Conservation (phyloP, 2,888 invertebrate genomes). For the Drosophila algonquin region DNA sequence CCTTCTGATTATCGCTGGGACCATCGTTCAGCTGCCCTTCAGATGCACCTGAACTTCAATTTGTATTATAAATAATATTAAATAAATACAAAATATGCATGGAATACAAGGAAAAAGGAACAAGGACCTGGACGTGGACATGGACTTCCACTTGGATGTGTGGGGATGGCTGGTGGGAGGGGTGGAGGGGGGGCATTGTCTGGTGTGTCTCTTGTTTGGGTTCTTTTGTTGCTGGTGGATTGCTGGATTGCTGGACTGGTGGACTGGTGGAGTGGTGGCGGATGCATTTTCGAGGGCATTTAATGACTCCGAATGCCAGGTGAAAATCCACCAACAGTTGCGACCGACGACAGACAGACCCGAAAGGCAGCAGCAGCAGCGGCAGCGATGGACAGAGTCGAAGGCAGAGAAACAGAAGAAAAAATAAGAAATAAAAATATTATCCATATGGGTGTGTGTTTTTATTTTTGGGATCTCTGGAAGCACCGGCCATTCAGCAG, state of each 20-base stretch:
- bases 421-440: conserved; percentile 53
- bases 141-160: background rate
- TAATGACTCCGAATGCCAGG: conserved; percentile 77
- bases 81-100: conserved; percentile 55
- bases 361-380: conserved; percentile 46
- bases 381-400: conserved; percentile 22
- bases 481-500: background rate
- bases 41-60: conserved; percentile 46
- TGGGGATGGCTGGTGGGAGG: background rate
- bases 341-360: conserved; percentile 52
- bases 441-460: conserved; percentile 54
- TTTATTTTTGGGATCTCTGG: conserved; percentile 19
- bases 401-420: conserved; percentile 43
- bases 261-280: conserved; percentile 9
- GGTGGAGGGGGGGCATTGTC: conserved; percentile 6
- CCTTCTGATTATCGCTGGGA: conserved; percentile 16
- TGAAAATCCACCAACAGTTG: conserved; percentile 75
- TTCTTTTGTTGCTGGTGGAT: conserved; percentile 45
- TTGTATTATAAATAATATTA: conserved; percentile 67
- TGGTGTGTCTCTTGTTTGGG: conserved; percentile 39
- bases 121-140: background rate
- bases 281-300: conserved; percentile 75
- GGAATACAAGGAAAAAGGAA: conserved; percentile 2
- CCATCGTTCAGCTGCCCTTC: conserved; percentile 50
- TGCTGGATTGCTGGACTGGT: background rate